phyloP scores from a whole-genome alignment of 2,888 invertebrate genomes.

The Leucophora obtusa region DNA sequence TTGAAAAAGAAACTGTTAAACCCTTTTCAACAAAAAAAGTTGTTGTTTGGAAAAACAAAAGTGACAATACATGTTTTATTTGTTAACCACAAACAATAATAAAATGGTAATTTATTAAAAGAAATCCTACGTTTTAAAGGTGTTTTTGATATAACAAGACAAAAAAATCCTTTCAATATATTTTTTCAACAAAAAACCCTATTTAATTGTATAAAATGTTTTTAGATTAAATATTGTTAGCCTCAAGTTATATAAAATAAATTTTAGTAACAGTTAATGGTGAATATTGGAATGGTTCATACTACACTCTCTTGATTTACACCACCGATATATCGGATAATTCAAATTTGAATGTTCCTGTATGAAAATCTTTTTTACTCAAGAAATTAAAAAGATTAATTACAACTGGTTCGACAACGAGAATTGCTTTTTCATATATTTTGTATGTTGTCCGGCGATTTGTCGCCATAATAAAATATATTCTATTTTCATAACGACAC shows the following conservation, averaged over 20 bases:
- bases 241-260: background rate
- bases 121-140: conserved; percentile 13
- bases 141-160: background rate
- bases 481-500: no score
- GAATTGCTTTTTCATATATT: no score
- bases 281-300: no score
- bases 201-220: conserved; percentile 2
- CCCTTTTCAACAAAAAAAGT: conserved; percentile 64
- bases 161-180: conserved; percentile 2
- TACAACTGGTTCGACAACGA: no score
- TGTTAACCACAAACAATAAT: conserved; percentile 31
- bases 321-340: no score
- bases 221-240: background rate
- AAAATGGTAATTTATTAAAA: conserved; percentile 53
- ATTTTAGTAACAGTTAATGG: no score
- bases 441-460: no score
- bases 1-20: conserved; percentile 48
- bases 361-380: no score
- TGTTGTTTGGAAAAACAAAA: conserved; percentile 47
- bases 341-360: no score
- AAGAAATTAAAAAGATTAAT: no score
- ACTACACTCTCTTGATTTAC: no score
- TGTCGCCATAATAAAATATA: no score
- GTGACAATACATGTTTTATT: conserved; percentile 65
- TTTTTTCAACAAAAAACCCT: background rate